phyloP scores from a whole-genome alignment of 2,113 vertebrate genomes.

The Larimichthys polyactis region DNA sequence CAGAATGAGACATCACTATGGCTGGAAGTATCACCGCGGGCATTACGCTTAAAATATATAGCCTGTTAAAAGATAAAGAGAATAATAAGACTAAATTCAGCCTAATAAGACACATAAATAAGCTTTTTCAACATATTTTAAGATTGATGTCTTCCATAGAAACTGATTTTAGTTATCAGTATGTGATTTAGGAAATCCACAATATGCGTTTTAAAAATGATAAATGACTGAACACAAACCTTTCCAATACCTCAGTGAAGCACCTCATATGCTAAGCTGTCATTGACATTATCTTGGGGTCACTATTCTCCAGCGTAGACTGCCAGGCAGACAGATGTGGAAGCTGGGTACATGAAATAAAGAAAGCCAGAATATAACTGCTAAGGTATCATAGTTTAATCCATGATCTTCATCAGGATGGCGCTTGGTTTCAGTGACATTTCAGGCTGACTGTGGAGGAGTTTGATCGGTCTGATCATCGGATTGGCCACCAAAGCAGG shows the following conservation, averaged over 20 bases:
- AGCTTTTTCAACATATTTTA: neutral
- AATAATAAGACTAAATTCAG: slow-evolving; percentile 47
- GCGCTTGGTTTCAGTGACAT: too few relatives aligned
- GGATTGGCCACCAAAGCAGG: too few relatives aligned
- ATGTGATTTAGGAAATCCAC: neutral
- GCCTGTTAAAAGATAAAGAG: slow-evolving; percentile 59
- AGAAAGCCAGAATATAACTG: too few relatives aligned
- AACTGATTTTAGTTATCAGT: slow-evolving; percentile 7
- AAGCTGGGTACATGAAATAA: too few relatives aligned
- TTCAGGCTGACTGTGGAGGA: too few relatives aligned
- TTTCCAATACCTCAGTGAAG: neutral
- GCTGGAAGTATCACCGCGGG: slow-evolving; percentile 55
- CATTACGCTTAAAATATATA: slow-evolving; percentile 56
- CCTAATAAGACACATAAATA: slow-evolving; percentile 21
- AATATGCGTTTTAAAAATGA: neutral
- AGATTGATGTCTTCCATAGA: neutral
- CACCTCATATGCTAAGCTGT: neutral
- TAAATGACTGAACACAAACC: neutral
- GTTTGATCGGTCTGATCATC: too few relatives aligned
- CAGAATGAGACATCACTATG: slow-evolving; percentile 78
- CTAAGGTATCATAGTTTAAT: too few relatives aligned
- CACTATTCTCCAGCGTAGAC: too few relatives aligned
- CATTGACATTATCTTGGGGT: neutral
- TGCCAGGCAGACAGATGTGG: too few relatives aligned
- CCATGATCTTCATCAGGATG: too few relatives aligned